Conservation (phyloP, 2,797 vertebrate genomes). For the Microtus californicus region DNA sequence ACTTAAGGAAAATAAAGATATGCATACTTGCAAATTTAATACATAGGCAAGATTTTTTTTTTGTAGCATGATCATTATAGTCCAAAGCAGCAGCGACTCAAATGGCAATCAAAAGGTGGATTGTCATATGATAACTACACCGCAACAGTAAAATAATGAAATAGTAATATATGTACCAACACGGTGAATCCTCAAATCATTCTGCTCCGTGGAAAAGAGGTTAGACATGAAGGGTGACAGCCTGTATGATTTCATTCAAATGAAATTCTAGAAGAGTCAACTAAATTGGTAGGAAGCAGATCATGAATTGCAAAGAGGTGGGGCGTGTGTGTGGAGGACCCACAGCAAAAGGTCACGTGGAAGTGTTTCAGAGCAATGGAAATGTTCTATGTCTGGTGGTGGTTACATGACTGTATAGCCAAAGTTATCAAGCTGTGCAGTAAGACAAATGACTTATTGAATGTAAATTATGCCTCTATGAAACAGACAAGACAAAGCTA, state of each 20-base stretch:
- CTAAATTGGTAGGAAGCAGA: not conserved
- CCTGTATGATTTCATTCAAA: slow-evolving; percentile 1
- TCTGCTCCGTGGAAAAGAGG: slow-evolving; percentile 42
- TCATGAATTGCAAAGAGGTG: not conserved
- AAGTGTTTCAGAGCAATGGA: not conserved
- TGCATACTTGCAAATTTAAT: not conserved
- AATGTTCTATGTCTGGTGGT: slow-evolving; percentile 25
- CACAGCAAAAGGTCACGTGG: not conserved
- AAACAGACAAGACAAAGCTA: not conserved
- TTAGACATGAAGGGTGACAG: slow-evolving; percentile 12
- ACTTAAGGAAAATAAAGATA: not conserved
- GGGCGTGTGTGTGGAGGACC: too few species aligned
- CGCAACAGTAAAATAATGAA: not conserved
- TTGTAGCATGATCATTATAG: not conserved
- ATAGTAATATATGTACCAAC: not conserved
- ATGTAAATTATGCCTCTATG: slow-evolving; percentile 49
- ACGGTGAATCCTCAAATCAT: not conserved
- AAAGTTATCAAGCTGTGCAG: slow-evolving; percentile 25
- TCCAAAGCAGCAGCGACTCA: slow-evolving; percentile 23
- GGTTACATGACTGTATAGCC: slow-evolving; percentile 20
- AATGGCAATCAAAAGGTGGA: not conserved
- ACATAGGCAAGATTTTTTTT: not conserved
- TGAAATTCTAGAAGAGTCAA: slow-evolving; percentile 41
- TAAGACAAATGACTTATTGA: slow-evolving; percentile 33
- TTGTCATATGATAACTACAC: not conserved